These are phyloP conservation scores for Triops cancriformis DNA, from an alignment of 1,140 invertebrate genomes.

Conservation along the genomic window DNA sequence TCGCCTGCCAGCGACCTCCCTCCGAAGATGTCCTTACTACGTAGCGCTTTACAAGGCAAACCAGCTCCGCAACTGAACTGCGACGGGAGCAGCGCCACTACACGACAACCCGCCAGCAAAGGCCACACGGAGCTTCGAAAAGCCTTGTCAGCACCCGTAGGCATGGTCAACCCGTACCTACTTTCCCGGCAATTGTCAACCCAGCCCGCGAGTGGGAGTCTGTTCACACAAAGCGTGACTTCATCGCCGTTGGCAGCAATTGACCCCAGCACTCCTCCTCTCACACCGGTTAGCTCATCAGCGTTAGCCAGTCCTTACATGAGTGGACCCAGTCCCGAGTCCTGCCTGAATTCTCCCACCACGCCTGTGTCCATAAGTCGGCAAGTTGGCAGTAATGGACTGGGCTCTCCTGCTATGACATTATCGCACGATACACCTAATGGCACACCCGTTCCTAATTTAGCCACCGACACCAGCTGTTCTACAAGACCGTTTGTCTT, in stretches of 20 bases:
- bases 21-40: constrained; percentile 49
- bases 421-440: not conserved
- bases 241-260: not conserved
- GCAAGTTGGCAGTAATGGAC: not conserved
- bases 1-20: not conserved
- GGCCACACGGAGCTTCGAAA: constrained; percentile 25
- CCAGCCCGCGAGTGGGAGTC: not conserved
- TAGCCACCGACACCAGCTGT: not conserved
- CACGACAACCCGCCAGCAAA: not conserved
- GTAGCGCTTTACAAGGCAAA: constrained; percentile 67
- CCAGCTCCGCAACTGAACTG: not conserved
- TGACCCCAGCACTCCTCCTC: constrained; percentile 19
- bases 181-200: not conserved
- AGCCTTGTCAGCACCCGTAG: constrained; percentile 20
- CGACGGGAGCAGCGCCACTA: not conserved
- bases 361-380: constrained; percentile 4
- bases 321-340: constrained; percentile 16
- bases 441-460: not conserved
- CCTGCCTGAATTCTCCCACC: not conserved
- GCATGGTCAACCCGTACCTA: not conserved
- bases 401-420: not conserved
- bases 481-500: not conserved
- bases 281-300: constrained; percentile 19
- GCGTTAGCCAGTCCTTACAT: constrained; percentile 18
- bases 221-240: not conserved